A percentile compares a stretch with the other conserved stretches of the same genome.
phyloP scores from a whole-genome alignment of 2,888 invertebrate genomes.

The Leptopterna dolabrata region DNA sequence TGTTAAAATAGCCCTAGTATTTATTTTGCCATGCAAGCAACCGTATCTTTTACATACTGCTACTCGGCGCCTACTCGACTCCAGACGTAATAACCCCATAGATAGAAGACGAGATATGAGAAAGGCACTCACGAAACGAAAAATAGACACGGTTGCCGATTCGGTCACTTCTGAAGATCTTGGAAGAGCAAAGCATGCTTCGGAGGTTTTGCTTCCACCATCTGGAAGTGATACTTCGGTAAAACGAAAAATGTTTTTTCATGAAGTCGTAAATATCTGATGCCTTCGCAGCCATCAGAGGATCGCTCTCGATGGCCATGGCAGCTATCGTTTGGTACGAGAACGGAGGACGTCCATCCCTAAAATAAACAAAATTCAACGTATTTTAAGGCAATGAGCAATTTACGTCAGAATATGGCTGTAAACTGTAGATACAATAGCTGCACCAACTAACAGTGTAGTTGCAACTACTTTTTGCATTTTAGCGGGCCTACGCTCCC shows the following conservation, averaged over 20 bases:
- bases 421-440: too few species aligned
- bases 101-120: too few species aligned
- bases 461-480: too few species aligned
- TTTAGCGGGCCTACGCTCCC: too few species aligned
- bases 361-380: neutral
- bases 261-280: neutral
- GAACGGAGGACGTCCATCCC: conserved; percentile 26
- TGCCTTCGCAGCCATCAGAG: neutral
- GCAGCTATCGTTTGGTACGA: neutral
- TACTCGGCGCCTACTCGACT: too few species aligned
- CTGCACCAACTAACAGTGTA: too few species aligned
- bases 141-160: neutral
- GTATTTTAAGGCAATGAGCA: too few species aligned
- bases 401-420: too few species aligned
- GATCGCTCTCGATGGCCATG: neutral
- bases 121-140: neutral
- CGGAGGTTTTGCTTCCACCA: neutral
- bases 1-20: too few species aligned
- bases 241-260: neutral
- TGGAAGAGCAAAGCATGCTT: neutral
- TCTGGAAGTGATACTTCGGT: neutral
- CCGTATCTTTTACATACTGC: too few species aligned
- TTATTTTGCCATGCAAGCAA: too few species aligned
- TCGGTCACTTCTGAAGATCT: neutral
- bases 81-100: too few species aligned